These are phyloP conservation scores for Corella eumyota DNA, from an alignment of 23 tunicate species.

Conservation along the genomic window DNA sequence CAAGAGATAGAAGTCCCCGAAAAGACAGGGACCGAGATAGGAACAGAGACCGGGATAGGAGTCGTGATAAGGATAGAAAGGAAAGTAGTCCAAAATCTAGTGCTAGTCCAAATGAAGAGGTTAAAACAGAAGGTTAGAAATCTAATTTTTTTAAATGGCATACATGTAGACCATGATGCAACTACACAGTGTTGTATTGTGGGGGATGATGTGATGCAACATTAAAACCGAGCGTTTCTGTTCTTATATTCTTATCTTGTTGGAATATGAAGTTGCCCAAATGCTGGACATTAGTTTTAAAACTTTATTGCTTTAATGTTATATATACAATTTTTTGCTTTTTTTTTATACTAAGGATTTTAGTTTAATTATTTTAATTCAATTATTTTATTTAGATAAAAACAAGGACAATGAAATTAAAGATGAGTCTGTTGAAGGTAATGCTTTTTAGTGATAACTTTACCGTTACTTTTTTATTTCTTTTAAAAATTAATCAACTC, in stretches of 20 bases:
- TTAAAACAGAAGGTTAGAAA: not conserved
- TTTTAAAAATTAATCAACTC: no score
- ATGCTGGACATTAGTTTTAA: slow-evolving; percentile 1
- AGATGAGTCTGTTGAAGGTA: no score
- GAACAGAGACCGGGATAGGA: slow-evolving; percentile 18
- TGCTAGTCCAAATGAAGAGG: no score
- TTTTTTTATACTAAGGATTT: not conserved
- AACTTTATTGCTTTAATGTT: no score
- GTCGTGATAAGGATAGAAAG: slow-evolving; percentile 6
- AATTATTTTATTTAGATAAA: no score
- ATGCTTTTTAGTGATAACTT: no score
- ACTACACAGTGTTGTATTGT: slow-evolving; percentile 4
- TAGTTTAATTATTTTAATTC: no score
- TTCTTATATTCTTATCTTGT: slow-evolving; percentile 2
- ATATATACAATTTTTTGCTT: not conserved
- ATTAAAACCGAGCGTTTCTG: slow-evolving; percentile 12
- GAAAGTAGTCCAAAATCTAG: no score
- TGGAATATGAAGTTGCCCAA: no score
- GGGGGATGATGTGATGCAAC: slow-evolving; percentile 35
- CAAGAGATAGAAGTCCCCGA: no score
- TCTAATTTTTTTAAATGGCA: slow-evolving; percentile 1
- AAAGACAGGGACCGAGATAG: slow-evolving; percentile 19
- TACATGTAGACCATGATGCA: slow-evolving; percentile 28
- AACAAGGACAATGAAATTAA: no score
- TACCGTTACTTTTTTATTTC: no score